A percentile compares a stretch with the other conserved stretches of the same genome.
Evolutionary conservation across 2,113 vertebrate species (phyloP).

Genomic region (Hyla sarda): DNA sequence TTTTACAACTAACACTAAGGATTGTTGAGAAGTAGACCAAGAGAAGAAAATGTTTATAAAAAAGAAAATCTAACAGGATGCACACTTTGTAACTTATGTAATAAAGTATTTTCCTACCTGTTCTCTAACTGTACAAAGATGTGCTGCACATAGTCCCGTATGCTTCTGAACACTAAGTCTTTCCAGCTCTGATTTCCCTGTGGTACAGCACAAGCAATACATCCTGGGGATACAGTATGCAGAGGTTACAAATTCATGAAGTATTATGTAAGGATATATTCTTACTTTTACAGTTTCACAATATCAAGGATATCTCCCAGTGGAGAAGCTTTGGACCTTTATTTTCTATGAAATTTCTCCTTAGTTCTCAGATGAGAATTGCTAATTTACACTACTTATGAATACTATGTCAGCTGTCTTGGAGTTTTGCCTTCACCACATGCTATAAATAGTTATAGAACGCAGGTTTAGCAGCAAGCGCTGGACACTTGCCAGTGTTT

Average conservation of each 20-base stretch:
- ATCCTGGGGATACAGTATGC: slow-evolving; percentile 22
- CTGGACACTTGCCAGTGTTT: slow-evolving; percentile 29
- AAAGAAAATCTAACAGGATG: not conserved
- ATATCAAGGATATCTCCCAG: slow-evolving; percentile 22
- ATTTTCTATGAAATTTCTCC: not conserved
- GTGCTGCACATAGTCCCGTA: not conserved
- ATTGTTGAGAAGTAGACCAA: too few relatives aligned
- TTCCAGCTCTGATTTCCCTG: slow-evolving; percentile 30
- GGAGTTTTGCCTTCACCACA: not conserved
- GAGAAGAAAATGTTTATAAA: too few relatives aligned
- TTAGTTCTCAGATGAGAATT: slow-evolving; percentile 17
- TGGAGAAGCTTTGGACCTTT: not conserved
- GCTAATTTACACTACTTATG: slow-evolving; percentile 27
- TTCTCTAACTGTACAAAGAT: not conserved
- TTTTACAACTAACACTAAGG: too few relatives aligned
- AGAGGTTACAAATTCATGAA: slow-evolving; percentile 40
- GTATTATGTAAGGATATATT: not conserved
- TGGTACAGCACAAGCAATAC: slow-evolving; percentile 17
- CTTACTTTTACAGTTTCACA: slow-evolving; percentile 12
- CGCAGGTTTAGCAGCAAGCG: slow-evolving; percentile 21
- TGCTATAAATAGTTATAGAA: slow-evolving; percentile 38
- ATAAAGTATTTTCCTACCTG: not conserved
- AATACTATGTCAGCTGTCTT: slow-evolving; percentile 31
- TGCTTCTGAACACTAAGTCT: slow-evolving; percentile 25
- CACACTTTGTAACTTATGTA: not conserved